Evolutionary conservation across 1,140 invertebrate species (phyloP), one percentile per base, ranked within the genome.

Genomic region (Hylaeus anthracinus): DNA sequence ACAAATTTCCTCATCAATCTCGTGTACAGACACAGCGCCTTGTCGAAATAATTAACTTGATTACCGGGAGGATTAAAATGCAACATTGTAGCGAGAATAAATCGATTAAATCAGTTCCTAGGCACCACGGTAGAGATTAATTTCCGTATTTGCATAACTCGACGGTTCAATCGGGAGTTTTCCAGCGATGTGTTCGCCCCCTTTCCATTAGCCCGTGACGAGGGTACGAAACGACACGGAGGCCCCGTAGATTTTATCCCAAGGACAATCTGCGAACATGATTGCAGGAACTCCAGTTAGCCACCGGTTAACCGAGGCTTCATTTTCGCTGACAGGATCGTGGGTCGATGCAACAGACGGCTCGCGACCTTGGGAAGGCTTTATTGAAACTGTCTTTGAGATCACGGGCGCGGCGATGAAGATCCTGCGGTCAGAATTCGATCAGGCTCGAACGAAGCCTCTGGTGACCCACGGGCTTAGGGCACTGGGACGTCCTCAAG

Each of bases 21-120:
- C 26, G 26, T 26, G 26, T 26, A 26, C 26, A 26, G 26, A 26
- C 26, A 26, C 0, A 26, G 26, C 26, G 26, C 26, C 26, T 26
- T 26, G 26, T 26, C 26, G 26, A 66, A 69, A 81, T 85, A 85
- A 84, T 85, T 85, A 76, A 43, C 83, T 74, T 71, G 84, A 85
- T 85, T 85, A 85, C 79, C 71, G 64, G 71, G 61, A 64, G 66
- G 75, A 70, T 83, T 73, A 75, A 81, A 60, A 61, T 26, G 76
- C 75, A 72, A 85, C 69, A 48, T 39, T 45, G 69, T 73, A 81
- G 81, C 73, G 69, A 75, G 82, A 84, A 56, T 71, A 85, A 85
- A 73, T 61, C 37, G 64, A 15, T 51, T 41, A 70, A 10, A 15
- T 65, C 78, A 58, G 26, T 26, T 26, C n/a, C n/a, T 10, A 2